Base-by-base conservation (phyloP, 2,888 invertebrate genomes). In the Thereva nobilitata region DNA sequence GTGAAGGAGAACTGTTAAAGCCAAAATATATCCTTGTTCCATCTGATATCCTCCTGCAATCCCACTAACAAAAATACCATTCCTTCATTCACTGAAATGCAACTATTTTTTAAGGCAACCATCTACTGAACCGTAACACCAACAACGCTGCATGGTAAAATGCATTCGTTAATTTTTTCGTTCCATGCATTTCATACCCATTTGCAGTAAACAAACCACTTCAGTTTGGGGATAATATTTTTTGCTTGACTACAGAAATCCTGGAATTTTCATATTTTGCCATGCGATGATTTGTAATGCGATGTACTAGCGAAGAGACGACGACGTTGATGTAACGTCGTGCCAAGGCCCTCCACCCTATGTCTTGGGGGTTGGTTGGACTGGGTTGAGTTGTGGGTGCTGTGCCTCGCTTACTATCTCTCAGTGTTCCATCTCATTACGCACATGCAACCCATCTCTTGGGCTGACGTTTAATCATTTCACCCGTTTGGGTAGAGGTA, bases 341-440 rank as follows among this genome's bases (percentile, higher is more conserved):
- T 23, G 40, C 23, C 40, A 50, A 41, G 10, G 7, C 59, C 59
- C 9, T 37, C 59, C 37, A 7, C 4, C 38, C 5, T 52, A 23
- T 23, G 23, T 23, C 23, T 23, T 23, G 23, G 23, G 23, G 23
- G 23, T 23, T 2, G 23, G 23, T 2, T 23, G 23, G 23, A 2
- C 23, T 23, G 23, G 23, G 23, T 23, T 23, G 23, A 2, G 23
- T 23, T 23, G 37, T 1, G 53, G 53, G 37, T 53, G 42, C 23
- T n/a, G 12, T 10, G 35, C 61, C 57, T 50, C 41, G 40, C 50
- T 61, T 41, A 61, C 61, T 61, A 65, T 65, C 55, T 65, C 41
- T 41, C 55, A 42, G 41, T 54, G 55, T 65, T 65, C 65, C 65
- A 50, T 65, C 65, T 65, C 65, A 65, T 65, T 65, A 65, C 65